Evolutionary conservation across 2,797 vertebrate species (phyloP), one percentile per base, ranked within the genome.

Genomic region (Sarcoramphus papa): DNA sequence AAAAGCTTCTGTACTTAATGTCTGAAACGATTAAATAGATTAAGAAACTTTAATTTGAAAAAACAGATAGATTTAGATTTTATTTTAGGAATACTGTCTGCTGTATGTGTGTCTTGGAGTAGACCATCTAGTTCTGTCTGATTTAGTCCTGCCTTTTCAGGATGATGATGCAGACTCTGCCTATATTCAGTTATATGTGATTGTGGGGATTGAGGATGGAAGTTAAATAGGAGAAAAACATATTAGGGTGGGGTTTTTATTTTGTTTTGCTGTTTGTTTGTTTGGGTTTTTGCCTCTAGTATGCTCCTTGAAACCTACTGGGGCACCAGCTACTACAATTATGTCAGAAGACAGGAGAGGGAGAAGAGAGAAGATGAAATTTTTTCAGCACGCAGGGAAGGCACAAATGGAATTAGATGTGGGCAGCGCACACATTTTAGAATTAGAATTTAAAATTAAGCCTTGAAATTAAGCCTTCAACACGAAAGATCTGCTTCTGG

Each of bases 371-470:
- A 96, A 95, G 80, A 93, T 70, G 14, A 93, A 93, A 48, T 82
- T 93, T 67, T 84, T 93, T 83, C 84, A 91, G 70, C 72, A 67
- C 1, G 0, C 37, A 23, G 60, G 60, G 64, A 95, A 96, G 40
- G 56, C 93, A 92, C 81, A 95, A 95, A 95, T 80, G 91, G 82
- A 95, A 96, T 96, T 93, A 96, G 37, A 93, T 74, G 78, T 83
- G 90, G 84, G 75, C 68, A 96, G 60, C 0, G 0, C 37, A 91
- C 51, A 89, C 60, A 92, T 83, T 91, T 85, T 79, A 83, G 86
- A 94, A 94, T 92, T 94, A 82, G 83, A 96, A 95, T 95, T 95
- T 93, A 70, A 92, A 92, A 95, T 92, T 90, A 91, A 91, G 65
- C 50, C 80, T 63, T 82, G 78, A 96, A 96, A 96, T 97, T 95